Conservation (phyloP, 2,113 vertebrate species). For the Sphaerodactylus townsendi region DNA sequence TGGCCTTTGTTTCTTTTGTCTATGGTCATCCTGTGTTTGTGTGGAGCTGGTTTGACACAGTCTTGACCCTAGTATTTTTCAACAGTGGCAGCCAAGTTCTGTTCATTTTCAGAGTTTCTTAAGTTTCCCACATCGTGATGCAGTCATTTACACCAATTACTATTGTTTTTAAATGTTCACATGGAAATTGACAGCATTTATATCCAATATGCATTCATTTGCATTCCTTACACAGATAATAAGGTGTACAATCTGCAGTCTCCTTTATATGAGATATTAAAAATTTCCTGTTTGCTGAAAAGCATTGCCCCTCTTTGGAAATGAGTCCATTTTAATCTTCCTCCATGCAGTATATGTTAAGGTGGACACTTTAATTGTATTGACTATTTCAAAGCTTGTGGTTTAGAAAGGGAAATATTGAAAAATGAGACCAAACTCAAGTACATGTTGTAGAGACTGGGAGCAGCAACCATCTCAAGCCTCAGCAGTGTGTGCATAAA, state of each 20-base stretch:
- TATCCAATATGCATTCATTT: conserved; percentile 8
- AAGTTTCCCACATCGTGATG: conserved; percentile 1
- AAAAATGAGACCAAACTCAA: neutral
- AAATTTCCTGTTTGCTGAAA: neutral
- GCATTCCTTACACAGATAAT: neutral
- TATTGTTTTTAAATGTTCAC: neutral
- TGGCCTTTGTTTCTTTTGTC: no score
- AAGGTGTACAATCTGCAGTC: neutral
- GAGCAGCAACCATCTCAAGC: neutral
- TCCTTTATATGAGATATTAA: conserved; percentile 3
- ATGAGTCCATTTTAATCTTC: neutral
- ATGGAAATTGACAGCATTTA: conserved; percentile 10
- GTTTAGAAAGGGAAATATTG: neutral
- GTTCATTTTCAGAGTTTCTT: no score
- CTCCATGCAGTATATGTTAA: conserved; percentile 1
- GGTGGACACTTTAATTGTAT: conserved; percentile 15
- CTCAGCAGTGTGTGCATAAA: neutral
- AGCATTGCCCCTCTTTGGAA: neutral
- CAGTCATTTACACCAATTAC: neutral
- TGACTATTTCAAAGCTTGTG: conserved; percentile 23
- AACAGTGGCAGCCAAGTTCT: no score
- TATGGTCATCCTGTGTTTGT: no score
- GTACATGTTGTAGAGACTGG: neutral
- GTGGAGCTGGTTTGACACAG: no score
- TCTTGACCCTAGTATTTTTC: no score